Base-by-base conservation (phyloP, 2,113 vertebrate genomes). In the Myxocyprinus asiaticus region DNA sequence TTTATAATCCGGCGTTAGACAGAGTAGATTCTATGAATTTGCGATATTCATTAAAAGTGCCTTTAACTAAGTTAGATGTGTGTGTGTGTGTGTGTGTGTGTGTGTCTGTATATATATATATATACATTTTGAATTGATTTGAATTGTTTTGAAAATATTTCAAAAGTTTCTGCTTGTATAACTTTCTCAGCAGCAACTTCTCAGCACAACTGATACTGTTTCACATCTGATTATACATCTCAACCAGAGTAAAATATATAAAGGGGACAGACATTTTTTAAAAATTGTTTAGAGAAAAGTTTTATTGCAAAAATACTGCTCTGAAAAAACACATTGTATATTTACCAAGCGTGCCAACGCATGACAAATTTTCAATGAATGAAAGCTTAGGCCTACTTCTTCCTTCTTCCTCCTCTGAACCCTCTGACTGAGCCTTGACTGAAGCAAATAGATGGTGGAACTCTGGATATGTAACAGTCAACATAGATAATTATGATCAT, bases 401-500 rank as follows among this genome's bases (percentile, higher is more conserved):
- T 95, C 71, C 89, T 94, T 81, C 89, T 90, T 0, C 86, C 82
- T 15, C 94, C 93, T 91, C 91, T 92, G 85, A 96, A 96, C 76
- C 94, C 94, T 73, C 94, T 90, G 9, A 92, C 86, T 7, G 95
- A 94, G 15, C 94, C 94, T 68, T 94, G 94, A 66, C 95, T 94
- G 58, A 96, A 96, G 82, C 95, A 96, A 78, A 96, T 90, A 0
- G 91, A 91, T 50, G 91, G 14, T 10, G 95, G 95, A 76, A 96
- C 90, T 84, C 95, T 96, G 85, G 9, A 77, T 33, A 33, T 84
- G 44, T 55, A 77, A 0, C 14, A 1, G 76, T 58, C 33, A 69
- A 76, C 55, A 67, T 6, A 68, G 48, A 55, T 9, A 62, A n/a
- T 12, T 72, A 1, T 59, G 70, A 72, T 59, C 22, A 33, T 3